Percentiles rank a stretch among this genome's conserved stretches.
Conservation (phyloP, 2,797 vertebrate genomes). For the Psittacula derbiana region DNA sequence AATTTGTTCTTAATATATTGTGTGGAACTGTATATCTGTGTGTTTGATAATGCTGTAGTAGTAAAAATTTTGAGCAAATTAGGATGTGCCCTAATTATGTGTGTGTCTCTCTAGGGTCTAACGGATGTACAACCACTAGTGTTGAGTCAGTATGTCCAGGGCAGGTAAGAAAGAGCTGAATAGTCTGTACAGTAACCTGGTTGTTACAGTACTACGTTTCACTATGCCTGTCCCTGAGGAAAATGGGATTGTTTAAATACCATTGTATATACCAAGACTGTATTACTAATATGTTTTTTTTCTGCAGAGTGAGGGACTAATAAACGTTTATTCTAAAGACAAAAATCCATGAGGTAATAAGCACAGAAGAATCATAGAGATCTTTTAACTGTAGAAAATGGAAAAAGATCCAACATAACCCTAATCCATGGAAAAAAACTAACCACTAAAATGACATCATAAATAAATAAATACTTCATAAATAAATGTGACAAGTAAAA, state of each 20-base stretch:
- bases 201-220: background rate
- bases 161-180: constrained; percentile 58
- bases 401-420: background rate
- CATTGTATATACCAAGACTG: background rate
- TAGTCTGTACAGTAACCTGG: background rate
- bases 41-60: background rate
- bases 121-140: background rate
- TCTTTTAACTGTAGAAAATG: background rate
- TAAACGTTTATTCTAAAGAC: background rate
- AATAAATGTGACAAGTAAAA: background rate
- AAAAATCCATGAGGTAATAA: background rate
- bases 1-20: background rate
- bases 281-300: background rate
- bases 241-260: background rate
- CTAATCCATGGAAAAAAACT: background rate
- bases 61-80: background rate
- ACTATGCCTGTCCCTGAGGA: background rate
- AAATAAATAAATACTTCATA: background rate
- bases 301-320: background rate
- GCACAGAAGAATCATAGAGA: background rate
- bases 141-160: background rate
- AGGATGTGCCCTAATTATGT: background rate
- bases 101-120: constrained; percentile 44
- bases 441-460: background rate
- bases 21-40: background rate